Percentiles rank a stretch among this genome's conserved stretches.
These are phyloP conservation scores for Ameiurus melas DNA, from an alignment of 2,113 vertebrate genomes.

Conservation along the genomic window DNA sequence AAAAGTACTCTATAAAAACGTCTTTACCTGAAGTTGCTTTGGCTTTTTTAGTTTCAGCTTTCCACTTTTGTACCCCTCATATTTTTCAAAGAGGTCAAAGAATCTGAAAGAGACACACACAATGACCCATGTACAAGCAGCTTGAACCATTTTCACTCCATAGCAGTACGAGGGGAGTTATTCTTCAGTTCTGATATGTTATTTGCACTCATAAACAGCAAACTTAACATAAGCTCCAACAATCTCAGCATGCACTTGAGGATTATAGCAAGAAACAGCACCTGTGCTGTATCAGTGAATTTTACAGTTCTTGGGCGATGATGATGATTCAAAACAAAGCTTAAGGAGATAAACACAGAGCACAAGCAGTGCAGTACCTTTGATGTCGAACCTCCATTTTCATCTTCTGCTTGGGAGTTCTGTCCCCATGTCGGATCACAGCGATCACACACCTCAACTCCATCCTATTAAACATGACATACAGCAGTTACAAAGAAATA, in stretches of 20 bases:
- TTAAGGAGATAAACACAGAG: background rate
- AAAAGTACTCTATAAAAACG: too few species aligned
- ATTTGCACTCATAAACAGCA: background rate
- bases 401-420: conserved; percentile 92
- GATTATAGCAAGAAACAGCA: background rate
- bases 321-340: background rate
- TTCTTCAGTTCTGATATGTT: background rate
- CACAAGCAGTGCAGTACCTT: conserved; percentile 63
- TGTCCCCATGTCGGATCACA: conserved; percentile 86
- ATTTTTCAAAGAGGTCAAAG: conserved; percentile 92
- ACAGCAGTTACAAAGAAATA: background rate
- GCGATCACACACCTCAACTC: conserved; percentile 89
- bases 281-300: background rate
- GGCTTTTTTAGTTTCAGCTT: conserved; percentile 89
- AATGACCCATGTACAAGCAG: background rate
- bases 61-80: conserved; percentile 84
- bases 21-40: conserved; percentile 82
- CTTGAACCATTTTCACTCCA: background rate
- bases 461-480: conserved; percentile 76
- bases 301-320: background rate
- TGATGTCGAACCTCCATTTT: conserved; percentile 90
- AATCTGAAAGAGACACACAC: conserved; percentile 70
- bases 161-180: background rate
- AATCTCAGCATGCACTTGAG: background rate
- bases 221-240: background rate